Evolutionary conservation across 2,113 vertebrate species (phyloP).

Genomic region (Peucedramus taeniatus): DNA sequence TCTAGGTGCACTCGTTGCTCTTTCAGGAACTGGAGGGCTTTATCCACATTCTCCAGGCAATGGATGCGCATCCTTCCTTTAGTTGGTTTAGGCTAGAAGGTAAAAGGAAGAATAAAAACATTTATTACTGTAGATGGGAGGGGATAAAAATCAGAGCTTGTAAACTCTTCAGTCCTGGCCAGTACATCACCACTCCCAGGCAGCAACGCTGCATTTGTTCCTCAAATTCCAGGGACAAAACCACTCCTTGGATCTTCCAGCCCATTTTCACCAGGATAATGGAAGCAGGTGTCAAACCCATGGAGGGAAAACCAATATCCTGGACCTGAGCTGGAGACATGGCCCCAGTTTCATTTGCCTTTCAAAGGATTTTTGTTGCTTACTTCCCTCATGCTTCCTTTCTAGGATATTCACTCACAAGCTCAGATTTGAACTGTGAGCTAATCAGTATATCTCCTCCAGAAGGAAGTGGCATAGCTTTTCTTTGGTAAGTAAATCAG

Average conservation of each 20-base stretch:
- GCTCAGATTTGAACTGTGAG: not conserved
- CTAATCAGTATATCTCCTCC: not conserved
- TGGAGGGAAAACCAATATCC: accelerated
- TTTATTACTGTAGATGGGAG: not conserved
- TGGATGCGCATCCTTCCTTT: slow-evolving; percentile 97
- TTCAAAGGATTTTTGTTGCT: not conserved
- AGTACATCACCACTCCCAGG: not conserved
- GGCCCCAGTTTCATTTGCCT: accelerated
- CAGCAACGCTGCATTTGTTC: not conserved
- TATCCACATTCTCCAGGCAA: slow-evolving; percentile 96
- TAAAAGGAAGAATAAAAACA: not conserved
- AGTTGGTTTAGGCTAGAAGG: slow-evolving; percentile 88
- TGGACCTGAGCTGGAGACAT: not conserved
- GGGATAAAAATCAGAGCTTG: not conserved
- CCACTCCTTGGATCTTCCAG: not conserved
- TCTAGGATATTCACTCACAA: not conserved
- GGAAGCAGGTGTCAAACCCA: not conserved
- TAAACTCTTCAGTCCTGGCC: not conserved
- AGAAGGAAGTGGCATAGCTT: not conserved
- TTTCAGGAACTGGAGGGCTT: slow-evolving; percentile 96
- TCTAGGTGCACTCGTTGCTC: slow-evolving; percentile 95
- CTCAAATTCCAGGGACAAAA: not conserved
- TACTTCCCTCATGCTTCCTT: not conserved
- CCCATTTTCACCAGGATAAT: not conserved
- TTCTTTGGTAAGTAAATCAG: not conserved